Base-by-base conservation (phyloP, 2,797 vertebrate genomes). In the Gastrophryne carolinensis region DNA sequence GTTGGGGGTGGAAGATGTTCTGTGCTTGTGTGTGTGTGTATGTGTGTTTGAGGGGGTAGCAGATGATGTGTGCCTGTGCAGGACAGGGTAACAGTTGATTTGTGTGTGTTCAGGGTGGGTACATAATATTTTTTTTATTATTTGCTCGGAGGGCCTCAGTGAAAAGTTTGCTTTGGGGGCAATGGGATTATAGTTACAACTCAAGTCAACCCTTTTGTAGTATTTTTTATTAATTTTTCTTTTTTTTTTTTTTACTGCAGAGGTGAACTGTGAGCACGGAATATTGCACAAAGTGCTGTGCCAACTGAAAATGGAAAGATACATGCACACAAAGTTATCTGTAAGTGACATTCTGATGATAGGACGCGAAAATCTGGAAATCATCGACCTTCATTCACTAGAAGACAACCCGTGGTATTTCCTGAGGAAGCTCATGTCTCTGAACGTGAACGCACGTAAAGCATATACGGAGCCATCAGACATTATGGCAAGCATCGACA, bases 361-460 rank as follows among this genome's bases (percentile, higher is more conserved):
- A 26, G 86, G 81, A 24, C 76, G 69, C 10, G 65, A 65, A 34
- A 87, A 82, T 56, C 58, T 81, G 78, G 81, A 75, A 60, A 81
- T 79, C 34, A 76, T 79, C 50, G 75, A 83, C 3, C 79, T 72
- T 9, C 75, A 81, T 54, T 73, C 56, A 5, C 52, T 82, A 50
- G 81, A 75, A 37, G 84, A 85, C 56, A 60, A 86, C 47, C 83
- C 83, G 1, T 80, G 80, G 79, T 80, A 80, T 52, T 87, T 90
- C 79, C 81, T 91, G 35, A 82, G 83, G 70, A 87, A 85, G 70
- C 78, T 90, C 17, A 79, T 89, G 80, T 83, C 84, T 56, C 72
- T 85, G 1, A 84, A 88, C 3, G 13, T 68, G 0, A 84, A 82
- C 17, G 86, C 87, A 54, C 84, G 87, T 78, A 85, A 74, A 66